Percentiles rank a stretch among this genome's conserved stretches.
These are phyloP conservation scores for Cuniculus paca DNA, from an alignment of 2,797 vertebrate species.

Conservation along the genomic window DNA sequence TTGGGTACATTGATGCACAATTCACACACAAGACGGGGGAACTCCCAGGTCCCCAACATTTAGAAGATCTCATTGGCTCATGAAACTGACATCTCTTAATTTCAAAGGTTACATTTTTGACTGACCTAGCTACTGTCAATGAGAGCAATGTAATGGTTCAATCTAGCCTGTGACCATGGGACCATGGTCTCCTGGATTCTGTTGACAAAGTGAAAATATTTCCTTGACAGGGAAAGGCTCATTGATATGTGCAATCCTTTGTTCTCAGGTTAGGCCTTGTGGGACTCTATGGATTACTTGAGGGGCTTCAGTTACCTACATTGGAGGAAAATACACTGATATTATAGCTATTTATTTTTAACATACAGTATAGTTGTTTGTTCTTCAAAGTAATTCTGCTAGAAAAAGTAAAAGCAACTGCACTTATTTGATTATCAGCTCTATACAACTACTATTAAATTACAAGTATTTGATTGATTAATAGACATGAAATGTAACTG, in stretches of 20 bases:
- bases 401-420: not conserved
- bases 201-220: not conserved
- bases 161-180: not conserved
- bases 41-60: not conserved
- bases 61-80: not conserved
- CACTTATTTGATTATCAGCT: not conserved
- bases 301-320: not conserved
- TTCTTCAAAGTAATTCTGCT: not conserved
- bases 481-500: not conserved
- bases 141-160: constrained; percentile 2
- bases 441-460: not conserved
- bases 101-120: not conserved
- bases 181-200: not conserved
- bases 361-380: not conserved
- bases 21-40: not conserved
- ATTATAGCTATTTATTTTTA: not conserved
- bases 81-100: not conserved
- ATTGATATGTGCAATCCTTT: not conserved
- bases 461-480: not conserved
- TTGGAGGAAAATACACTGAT: not conserved
- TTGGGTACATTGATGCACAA: not conserved
- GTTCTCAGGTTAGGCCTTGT: not conserved
- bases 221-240: not conserved
- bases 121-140: not conserved
- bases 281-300: not conserved